Percentiles rank a stretch among this genome's conserved stretches.
Conservation (phyloP, 2,113 vertebrate genomes). For the Morone saxatilis region DNA sequence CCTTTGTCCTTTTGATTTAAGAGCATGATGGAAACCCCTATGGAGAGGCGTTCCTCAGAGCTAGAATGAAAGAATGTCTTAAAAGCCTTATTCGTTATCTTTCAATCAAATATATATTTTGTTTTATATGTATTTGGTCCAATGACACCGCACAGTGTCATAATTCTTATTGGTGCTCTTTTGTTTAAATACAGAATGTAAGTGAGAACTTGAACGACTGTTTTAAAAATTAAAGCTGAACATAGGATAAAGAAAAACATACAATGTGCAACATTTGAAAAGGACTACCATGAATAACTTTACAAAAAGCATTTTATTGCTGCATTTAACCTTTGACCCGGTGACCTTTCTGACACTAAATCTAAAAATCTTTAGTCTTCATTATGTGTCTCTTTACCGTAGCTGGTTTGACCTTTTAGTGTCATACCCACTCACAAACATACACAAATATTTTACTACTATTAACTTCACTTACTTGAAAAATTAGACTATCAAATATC, state of each 20-base stretch:
- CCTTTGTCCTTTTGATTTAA: conserved; percentile 5
- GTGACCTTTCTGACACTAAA: conserved; percentile 4
- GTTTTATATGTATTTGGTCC: background rate
- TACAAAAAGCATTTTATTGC: background rate
- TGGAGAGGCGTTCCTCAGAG: background rate
- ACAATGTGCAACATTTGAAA: background rate
- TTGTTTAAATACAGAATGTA: background rate
- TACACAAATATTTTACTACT: background rate
- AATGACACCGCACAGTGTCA: background rate
- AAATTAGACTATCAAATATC: background rate
- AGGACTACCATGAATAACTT: background rate
- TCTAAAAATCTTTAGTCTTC: background rate
- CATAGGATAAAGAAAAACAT: background rate
- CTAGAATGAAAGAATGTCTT: background rate
- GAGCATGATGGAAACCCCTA: background rate
- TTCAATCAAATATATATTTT: background rate
- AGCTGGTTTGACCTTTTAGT: conserved; percentile 24
- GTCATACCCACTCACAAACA: background rate
- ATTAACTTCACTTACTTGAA: background rate
- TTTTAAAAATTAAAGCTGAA: no score
- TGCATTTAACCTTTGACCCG: background rate
- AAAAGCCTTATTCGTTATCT: background rate
- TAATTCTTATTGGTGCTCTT: background rate
- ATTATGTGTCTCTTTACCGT: background rate
- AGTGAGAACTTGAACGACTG: background rate